Base-by-base conservation (phyloP, 2,888 invertebrate genomes). In the Leucophora obtusa region DNA sequence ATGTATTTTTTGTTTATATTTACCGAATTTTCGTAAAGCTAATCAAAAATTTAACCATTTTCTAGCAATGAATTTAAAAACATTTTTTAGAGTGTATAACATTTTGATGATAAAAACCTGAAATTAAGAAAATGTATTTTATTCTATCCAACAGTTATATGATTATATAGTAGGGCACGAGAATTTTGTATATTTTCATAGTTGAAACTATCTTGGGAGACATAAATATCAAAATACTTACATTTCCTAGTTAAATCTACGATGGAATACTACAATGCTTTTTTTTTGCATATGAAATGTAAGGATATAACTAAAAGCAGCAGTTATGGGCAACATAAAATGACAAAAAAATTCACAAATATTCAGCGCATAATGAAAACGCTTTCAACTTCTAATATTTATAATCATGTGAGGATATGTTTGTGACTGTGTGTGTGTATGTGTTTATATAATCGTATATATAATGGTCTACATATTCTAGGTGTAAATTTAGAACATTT, bases 221-320 rank as follows among this genome's bases (percentile, higher is more conserved):
- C 81, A 81, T 81, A 81, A 81, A 81, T 81, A 77, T 62, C 56
- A 74, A 73, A 77, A 74, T 74, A 77, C 77, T 77, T 73, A 77
- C 73, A 76, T 69, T 81, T 77, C 56, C 73, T 54, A 81, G 72
- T 72, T 47, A 70, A 81, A 73, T 81, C 77, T 66, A 66, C 73
- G 43, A 65, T 74, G 56, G 65, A 70, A 74, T 53, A 69, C 47
- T 47, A 10, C n/a, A 10, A 33, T 21, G 14, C 24, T 60, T 18
- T 33, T n/a, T 15, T 35, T n/a, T 59, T 21, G 43, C 43, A 58
- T 59, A 65, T 28, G 62, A 68, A 51, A 54, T 56, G 66, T 35
- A 51, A 47, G 66, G 28, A 28, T 28, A 63, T 69, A 76, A 73
- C 35, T 51, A 72, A 47, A 15, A 53, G 24, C 53, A 50, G n/a